Conservation (phyloP, 2,888 invertebrate genomes). For the Tiphia femorata region DNA sequence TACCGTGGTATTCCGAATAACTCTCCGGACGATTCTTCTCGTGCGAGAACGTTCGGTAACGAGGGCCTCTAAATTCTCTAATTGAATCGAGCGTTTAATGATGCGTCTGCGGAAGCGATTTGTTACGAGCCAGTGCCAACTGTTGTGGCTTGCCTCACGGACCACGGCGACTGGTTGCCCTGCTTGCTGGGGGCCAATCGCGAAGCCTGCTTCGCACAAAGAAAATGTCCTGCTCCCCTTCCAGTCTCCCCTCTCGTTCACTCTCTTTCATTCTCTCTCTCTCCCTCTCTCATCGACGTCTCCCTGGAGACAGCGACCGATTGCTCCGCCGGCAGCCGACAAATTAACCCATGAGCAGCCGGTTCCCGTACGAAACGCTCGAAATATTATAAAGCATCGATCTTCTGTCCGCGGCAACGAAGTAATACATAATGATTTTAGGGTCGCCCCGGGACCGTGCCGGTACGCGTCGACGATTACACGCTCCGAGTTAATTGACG, state of each 20-base stretch:
- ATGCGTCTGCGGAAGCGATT: conserved; percentile 35
- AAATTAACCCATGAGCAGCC: conserved; percentile 25
- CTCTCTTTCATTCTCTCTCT: neutral
- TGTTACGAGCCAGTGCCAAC: conserved; percentile 28
- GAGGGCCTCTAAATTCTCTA: conserved; percentile 41
- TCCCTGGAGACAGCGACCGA: conserved; percentile 13
- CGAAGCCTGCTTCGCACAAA: too few species aligned
- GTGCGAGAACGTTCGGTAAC: too few species aligned
- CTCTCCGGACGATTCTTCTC: too few species aligned
- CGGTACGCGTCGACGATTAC: too few species aligned
- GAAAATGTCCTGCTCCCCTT: neutral
- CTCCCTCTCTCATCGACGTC: conserved; percentile 5
- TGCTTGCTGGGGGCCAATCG: too few species aligned
- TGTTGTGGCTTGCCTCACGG: conserved; percentile 25
- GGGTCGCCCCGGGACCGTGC: neutral
- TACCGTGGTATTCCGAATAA: too few species aligned
- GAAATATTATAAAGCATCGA: too few species aligned
- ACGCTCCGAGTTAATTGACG: too few species aligned
- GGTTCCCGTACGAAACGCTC: neutral
- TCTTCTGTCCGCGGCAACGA: too few species aligned
- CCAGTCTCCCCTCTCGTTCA: neutral
- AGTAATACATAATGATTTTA: too few species aligned
- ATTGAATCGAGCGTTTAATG: conserved; percentile 45
- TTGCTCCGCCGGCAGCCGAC: conserved; percentile 19
- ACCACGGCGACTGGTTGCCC: conserved; percentile 16